Base-by-base conservation (phyloP, 1,140 invertebrate species). In the Zaprionus lachaisei region DNA sequence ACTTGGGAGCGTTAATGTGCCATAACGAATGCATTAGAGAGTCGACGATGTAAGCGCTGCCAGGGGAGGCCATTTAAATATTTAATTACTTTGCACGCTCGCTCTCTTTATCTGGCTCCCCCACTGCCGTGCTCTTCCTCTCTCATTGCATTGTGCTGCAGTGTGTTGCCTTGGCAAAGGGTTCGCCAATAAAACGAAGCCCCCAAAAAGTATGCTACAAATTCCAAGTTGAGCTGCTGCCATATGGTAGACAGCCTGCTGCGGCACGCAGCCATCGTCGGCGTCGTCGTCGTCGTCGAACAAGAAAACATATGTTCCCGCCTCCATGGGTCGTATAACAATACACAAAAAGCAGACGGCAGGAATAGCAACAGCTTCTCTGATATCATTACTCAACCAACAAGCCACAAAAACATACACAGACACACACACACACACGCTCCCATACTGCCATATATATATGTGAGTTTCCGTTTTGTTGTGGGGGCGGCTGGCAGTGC, bases 1-100 rank as follows among this genome's bases (percentile, higher is more conserved):
- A 80, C 77, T 89, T 84, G 81, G 84, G 84, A 83, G 70, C 84
- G 85, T 85, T 89, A 89, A 89, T 89, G 85, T 89, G 82, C 81
- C 85, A 90, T 89, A 89, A 89, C 85, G 79, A 89, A 90, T 89
- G 81, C 85, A 90, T 89, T 89, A 85, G 84, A 84, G 84, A 81
- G 72, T 65, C 63, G 64, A 58, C 64, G 60, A 72, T 80, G 47
- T 72, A 64, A 75, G 57, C 74, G 34, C 26, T 66, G 79, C 60
- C 55, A 58, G 41, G 67, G 83, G 55, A 72, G 44, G 38, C 58
- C 72, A 73, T 85, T 90, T 90, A 64, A 90, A 89, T 89, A 89
- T 90, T 89, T 89, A 89, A 89, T 89, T 90, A 89, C 85, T 77
- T 28, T 24, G 44, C 28, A 14, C 34, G 20, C 26, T 28, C 55